phyloP scores from a whole-genome alignment of 2,797 vertebrate genomes.

The Fundulus diaphanus region DNA sequence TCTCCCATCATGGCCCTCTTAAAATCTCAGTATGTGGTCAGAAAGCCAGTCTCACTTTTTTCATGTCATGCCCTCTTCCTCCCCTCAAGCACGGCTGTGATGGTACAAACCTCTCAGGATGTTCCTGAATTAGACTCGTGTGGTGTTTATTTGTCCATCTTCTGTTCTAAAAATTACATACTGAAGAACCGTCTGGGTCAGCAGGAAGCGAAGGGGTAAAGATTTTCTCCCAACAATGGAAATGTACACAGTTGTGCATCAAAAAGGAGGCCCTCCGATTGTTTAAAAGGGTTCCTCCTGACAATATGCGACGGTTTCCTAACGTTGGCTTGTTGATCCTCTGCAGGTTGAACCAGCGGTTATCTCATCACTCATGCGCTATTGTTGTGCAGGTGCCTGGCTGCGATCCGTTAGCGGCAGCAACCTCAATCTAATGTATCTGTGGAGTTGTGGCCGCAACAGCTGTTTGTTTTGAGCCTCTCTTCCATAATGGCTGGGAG shows the following conservation, averaged over 20 bases:
- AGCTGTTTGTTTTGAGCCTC: not conserved
- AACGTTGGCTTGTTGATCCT: not conserved
- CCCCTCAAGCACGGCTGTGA: constrained; percentile 13
- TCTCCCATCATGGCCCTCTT: constrained; percentile 40
- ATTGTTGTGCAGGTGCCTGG: not conserved
- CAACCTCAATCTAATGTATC: constrained; percentile 2
- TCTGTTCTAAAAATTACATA: constrained; percentile 49
- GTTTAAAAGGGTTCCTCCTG: constrained; percentile 3
- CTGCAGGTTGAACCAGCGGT: not conserved
- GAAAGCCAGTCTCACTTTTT: constrained; percentile 63
- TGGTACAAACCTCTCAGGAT: constrained; percentile 60
- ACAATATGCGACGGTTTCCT: not conserved
- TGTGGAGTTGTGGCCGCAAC: constrained; percentile 13
- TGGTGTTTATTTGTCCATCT: constrained; percentile 55
- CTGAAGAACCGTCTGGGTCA: constrained; percentile 23
- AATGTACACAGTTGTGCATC: constrained; percentile 6
- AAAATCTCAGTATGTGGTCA: constrained; percentile 65
- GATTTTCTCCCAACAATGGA: constrained; percentile 33
- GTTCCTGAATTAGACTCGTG: constrained; percentile 51
- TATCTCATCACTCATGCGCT: not conserved
- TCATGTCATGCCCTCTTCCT: constrained; percentile 47
- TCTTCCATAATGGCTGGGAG: not conserved
- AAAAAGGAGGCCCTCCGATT: constrained; percentile 14
- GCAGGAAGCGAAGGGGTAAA: constrained; percentile 47
- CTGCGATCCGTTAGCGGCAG: constrained; percentile 12